These are phyloP conservation scores for Paratilapia polleni DNA, from an alignment of 2,113 vertebrate genomes.

Conservation along the genomic window DNA sequence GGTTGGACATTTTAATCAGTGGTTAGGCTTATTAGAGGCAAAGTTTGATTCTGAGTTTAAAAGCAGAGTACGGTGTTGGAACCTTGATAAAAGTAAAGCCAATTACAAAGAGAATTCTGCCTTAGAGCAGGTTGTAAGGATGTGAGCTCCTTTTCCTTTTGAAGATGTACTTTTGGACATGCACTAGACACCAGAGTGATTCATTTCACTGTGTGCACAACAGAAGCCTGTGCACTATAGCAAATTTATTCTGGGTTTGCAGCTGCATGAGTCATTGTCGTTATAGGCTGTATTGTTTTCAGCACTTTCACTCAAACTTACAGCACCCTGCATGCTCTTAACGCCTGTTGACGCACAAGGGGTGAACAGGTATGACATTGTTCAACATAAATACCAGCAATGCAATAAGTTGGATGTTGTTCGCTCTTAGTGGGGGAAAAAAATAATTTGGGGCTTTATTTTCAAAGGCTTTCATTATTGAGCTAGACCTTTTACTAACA, in stretches of 20 bases:
- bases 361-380: neutral
- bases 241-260: constrained; percentile 29
- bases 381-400: neutral
- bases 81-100: constrained; percentile 29
- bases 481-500: too few relatives aligned
- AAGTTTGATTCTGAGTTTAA: constrained; percentile 35
- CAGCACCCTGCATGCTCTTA: neutral
- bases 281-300: constrained; percentile 35
- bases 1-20: constrained; percentile 29
- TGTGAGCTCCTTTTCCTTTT: neutral
- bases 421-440: neutral
- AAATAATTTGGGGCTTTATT: too few relatives aligned
- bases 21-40: constrained; percentile 37
- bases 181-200: constrained; percentile 8
- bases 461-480: too few relatives aligned
- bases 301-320: constrained; percentile 9
- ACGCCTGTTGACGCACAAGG: neutral
- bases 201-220: constrained; percentile 10
- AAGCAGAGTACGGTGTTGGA: neutral
- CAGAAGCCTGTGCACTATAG: neutral
- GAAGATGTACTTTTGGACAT: neutral
- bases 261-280: constrained; percentile 39
- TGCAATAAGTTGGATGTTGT: neutral
- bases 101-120: constrained; percentile 30
- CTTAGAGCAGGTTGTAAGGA: constrained; percentile 1